Evolutionary conservation across 1,140 invertebrate species (phyloP), one percentile per base, ranked within the genome.

Genomic region (Aplysia californica): DNA sequence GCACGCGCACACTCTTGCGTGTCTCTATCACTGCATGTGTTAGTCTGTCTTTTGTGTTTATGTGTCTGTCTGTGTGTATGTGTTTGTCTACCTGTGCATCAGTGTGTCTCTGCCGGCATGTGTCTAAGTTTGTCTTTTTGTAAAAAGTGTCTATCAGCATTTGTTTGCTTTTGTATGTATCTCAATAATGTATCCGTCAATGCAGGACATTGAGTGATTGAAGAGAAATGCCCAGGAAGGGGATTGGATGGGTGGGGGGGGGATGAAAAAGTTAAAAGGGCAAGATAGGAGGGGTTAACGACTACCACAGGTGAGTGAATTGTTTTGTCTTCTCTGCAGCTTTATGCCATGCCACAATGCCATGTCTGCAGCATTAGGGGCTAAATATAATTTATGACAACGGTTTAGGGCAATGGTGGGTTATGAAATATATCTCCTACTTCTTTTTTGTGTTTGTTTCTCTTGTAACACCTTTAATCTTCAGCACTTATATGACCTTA

Each of bases 301-400:
- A n/a, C 44, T 15, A 10, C n/a, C 44, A 50, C n/a, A n/a, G 44
- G 44, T 86, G 85, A 0, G 83, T 82, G 85, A n/a, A n/a, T n/a
- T n/a, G n/a, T n/a, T n/a, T n/a, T n/a, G n/a, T n/a, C n/a, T n/a
- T n/a, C n/a, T n/a, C n/a, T n/a, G n/a, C n/a, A n/a, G n/a, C n/a
- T n/a, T n/a, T n/a, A n/a, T n/a, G n/a, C n/a, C n/a, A n/a, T n/a
- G n/a, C n/a, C n/a, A n/a, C n/a, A n/a, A n/a, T n/a, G n/a, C n/a
- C n/a, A n/a, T n/a, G n/a, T n/a, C n/a, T n/a, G n/a, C n/a, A n/a
- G n/a, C n/a, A n/a, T n/a, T n/a, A n/a, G n/a, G n/a, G n/a, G n/a
- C n/a, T n/a, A n/a, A n/a, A n/a, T n/a, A n/a, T n/a, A n/a, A n/a
- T n/a, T n/a, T n/a, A n/a, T n/a, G n/a, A n/a, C n/a, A n/a, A n/a